Evolutionary conservation across 2,888 invertebrate genomes (phyloP), one percentile per base, ranked within the genome.

Genomic region (Heteropelma amictum): DNA sequence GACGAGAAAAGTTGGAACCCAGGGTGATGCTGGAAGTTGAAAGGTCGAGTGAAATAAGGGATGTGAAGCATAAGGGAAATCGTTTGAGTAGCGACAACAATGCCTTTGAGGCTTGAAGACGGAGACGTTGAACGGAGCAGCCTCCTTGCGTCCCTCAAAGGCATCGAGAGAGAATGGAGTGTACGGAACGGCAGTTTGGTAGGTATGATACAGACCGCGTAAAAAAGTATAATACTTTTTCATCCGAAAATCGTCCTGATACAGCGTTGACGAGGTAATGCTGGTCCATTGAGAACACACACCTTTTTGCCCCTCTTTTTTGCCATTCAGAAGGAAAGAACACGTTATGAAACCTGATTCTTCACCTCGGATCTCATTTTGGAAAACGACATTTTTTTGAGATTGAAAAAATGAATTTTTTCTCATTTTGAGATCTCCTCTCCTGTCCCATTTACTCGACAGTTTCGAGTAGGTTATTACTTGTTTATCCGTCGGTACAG

Each of bases 1-100:
- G 12, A 51, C 4, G 42, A 51, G 21, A 65, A 60, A 65, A 35
- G 12, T 26, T 45, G 53, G 14, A 45, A n/a, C 7, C 21, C 30
- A 38, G 30, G 17, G 17, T 8, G 47, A 45, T 26, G 14, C 38
- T 38, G 8, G 35, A 26, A 53, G 30, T 35, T 19, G 19, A 35
- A 33, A 53, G 53, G 51, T 58, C 30, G 72, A 60, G 51, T 10
- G 30, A 33, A 60, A 61, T 51, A 54, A 51, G 30, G 72, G 65
- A 65, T 65, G 45, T 53, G 26, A 35, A 60, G 72, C 72, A 72
- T 67, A 67, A 67, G 65, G 60, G 45, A 65, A 19, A 12, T 67
- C 60, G 72, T 65, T 72, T 53, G 72, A 72, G 72, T 65, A 67
- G 53, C 53, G 72, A 72, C 65, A 72, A 72, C 65, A 72, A 72